phyloP scores from a whole-genome alignment of 2,113 vertebrate species.

The Tetrax tetrax region DNA sequence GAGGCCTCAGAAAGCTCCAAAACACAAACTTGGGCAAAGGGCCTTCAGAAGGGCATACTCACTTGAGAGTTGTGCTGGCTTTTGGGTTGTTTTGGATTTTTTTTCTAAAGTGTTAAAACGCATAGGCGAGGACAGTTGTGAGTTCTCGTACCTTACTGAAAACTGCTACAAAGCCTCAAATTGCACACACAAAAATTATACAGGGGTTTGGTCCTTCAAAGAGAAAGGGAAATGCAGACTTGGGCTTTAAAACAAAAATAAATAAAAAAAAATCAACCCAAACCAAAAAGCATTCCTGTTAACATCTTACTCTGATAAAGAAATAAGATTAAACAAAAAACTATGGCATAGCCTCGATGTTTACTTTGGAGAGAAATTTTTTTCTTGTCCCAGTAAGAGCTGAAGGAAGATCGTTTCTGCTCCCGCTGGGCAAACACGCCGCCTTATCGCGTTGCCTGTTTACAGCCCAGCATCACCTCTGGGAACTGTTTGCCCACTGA shows the following conservation, averaged over 20 bases:
- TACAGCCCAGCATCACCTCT: background rate
- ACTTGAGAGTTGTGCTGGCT: background rate
- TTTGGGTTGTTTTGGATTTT: rapidly evolving
- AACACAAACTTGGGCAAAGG: background rate
- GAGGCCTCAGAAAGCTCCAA: background rate
- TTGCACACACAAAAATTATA: background rate
- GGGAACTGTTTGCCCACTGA: background rate
- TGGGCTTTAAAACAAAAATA: background rate
- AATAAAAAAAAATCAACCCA: background rate
- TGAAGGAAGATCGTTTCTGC: background rate
- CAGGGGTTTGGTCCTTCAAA: background rate
- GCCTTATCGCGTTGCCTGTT: rapidly evolving
- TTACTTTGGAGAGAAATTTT: background rate
- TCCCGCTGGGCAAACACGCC: background rate
- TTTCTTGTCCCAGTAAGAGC: background rate
- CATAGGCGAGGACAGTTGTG: background rate
- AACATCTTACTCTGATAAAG: background rate
- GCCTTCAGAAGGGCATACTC: background rate
- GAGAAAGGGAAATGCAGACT: background rate
- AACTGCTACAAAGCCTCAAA: background rate
- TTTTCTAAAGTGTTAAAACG: background rate
- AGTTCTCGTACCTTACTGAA: background rate
- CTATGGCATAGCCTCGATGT: background rate
- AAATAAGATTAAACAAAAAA: background rate
- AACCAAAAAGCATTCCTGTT: background rate